phyloP scores from a whole-genome alignment of 2,113 vertebrate species.

The Rhabdomys dilectus region DNA sequence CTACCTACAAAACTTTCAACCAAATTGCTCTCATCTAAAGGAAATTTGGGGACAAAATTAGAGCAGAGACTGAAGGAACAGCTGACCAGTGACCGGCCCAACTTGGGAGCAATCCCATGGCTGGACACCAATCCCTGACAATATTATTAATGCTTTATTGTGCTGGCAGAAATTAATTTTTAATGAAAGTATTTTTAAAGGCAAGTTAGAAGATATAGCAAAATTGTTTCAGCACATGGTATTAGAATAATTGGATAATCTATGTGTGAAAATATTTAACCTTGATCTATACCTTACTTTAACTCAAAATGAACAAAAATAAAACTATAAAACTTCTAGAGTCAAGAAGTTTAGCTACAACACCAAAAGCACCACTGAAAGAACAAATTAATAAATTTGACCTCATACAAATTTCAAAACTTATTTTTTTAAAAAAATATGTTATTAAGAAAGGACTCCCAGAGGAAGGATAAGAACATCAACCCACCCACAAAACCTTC shows the following conservation, averaged over 20 bases:
- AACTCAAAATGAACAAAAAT: neutral
- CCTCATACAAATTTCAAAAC: neutral
- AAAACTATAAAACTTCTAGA: neutral
- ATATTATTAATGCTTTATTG: no score
- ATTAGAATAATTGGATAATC: neutral
- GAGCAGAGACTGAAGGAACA: no score
- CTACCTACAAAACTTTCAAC: no score
- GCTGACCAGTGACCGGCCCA: no score
- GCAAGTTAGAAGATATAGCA: neutral
- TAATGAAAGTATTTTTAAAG: neutral
- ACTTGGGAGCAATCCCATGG: no score
- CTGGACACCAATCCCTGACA: no score
- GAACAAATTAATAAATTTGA: no score
- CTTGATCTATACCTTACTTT: neutral
- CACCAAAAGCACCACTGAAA: no score
- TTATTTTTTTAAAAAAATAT: neutral
- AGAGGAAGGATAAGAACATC: no score
- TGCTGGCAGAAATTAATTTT: neutral
- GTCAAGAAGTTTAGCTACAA: neutral
- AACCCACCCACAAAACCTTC: no score
- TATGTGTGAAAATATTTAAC: constrained; percentile 3
- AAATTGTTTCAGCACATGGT: neutral
- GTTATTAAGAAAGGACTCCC: neutral
- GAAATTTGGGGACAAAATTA: no score
- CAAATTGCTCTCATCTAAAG: no score